These are phyloP conservation scores for Caenorhabditis sp. DNA, from an alignment of 2,888 invertebrate genomes.

Conservation along the genomic window DNA sequence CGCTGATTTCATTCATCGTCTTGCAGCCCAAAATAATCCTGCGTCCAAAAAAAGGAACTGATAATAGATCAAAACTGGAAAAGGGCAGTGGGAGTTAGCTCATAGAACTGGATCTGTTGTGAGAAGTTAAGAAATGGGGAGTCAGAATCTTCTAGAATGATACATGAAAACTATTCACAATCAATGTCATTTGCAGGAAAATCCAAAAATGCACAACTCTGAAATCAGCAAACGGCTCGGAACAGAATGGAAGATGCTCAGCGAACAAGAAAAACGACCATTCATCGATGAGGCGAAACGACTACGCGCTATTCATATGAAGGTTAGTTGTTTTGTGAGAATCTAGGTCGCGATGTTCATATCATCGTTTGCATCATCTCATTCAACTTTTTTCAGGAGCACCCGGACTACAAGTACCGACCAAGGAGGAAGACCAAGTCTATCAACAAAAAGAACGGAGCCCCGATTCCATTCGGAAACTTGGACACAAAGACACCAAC, in stretches of 20 bases:
- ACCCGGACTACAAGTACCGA: conserved; percentile 83
- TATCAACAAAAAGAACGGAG: conserved; percentile 72
- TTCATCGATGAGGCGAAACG: conserved; percentile 99
- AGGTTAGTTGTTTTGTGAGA: conserved; percentile 85
- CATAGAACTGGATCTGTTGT: no score
- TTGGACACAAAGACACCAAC: conserved; percentile 66
- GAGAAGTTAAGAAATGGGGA: no score
- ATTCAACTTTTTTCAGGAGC: conserved; percentile 70
- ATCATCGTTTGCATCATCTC: background rate
- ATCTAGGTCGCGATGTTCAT: conserved; percentile 30
- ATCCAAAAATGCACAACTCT: conserved; percentile 76
- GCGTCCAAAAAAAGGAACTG: background rate
- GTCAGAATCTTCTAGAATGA: background rate
- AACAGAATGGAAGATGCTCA: conserved; percentile 97
- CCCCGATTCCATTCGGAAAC: conserved; percentile 51
- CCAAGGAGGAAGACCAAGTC: conserved; percentile 82
- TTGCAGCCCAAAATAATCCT: conserved; percentile 10
- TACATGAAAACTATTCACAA: background rate
- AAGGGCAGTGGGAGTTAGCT: no score
- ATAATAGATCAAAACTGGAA: background rate
- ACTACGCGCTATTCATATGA: conserved; percentile 98
- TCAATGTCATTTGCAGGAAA: conserved; percentile 55
- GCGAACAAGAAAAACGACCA: conserved; percentile 96
- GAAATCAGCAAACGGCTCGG: conserved; percentile 87
- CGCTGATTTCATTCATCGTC: conserved; percentile 12